Base-by-base conservation (phyloP, 2,797 vertebrate species). In the Protosalanx chinensis region DNA sequence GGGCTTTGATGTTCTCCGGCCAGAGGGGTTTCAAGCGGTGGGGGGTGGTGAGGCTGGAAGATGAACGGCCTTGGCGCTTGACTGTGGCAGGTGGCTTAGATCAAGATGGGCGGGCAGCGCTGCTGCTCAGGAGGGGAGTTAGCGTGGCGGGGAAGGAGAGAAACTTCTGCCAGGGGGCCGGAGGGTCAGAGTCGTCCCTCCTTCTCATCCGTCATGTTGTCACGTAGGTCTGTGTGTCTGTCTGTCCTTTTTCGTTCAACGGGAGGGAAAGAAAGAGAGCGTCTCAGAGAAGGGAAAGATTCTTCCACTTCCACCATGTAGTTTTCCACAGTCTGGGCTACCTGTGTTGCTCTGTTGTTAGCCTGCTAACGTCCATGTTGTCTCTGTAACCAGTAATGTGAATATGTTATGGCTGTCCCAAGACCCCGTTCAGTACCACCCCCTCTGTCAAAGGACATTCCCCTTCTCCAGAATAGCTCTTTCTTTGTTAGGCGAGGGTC, bases 1-100 rank as follows among this genome's bases (percentile, higher is more conserved):
- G 60, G 77, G 77, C 82, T 86, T 88, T 86, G 79, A 86, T 79
- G 76, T 86, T 71, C 67, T 68, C 12, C 57, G 67, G 68, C 71
- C 8, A 41, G 37, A 76, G 59, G 53, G 53, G 53, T 82, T 86
- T 89, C 86, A 88, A 86, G 88, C 79, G 65, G 58, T 32, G 18
- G 63, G 72, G 60, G 67, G 78, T 12, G 49, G 49, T 12, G 67
- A 78, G 79, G 81, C 68, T 73, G 61, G 62, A 74, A 81, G 83
- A 83, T 85, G 75, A 84, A 86, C 83, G 73, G 67, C 51, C 72
- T 68, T 61, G 67, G 67, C 4, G 23, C 76, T 76, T 79, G 46
- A 49, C 46, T 67, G 76, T 86, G 84, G 85, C 85, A 85, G 85
- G 82, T 80, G 72, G 81, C 18, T 30, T 76, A 71, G 76, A 85